Base-by-base conservation (phyloP, 2,113 vertebrate genomes). In the Orthochromis indermauri region DNA sequence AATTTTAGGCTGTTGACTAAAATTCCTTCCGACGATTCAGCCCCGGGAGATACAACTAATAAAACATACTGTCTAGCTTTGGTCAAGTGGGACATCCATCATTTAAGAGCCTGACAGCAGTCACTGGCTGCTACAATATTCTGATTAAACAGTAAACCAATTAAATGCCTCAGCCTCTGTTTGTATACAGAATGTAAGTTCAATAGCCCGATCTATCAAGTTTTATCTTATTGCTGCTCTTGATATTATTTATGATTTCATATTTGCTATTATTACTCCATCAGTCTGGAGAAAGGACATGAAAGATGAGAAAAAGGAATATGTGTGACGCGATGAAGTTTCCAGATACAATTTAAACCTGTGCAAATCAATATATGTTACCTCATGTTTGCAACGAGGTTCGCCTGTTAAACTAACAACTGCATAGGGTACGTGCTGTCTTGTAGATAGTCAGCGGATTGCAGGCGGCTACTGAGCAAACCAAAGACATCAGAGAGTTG, bases 1-100 rank as follows among this genome's bases (percentile, higher is more conserved):
- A 53, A 35, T 90, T 82, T n/a, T 53, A 81, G 84, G 47, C 76
- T 76, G 61, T 31, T 53, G 63, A 87, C 80, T 86, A 80, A 86
- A 88, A 91, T 71, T 81, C 80, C 61, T 54, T 80, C 54, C 21
- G 73, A 92, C 47, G 78, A 73, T 80, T 35, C 71, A 78, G 28
- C 84, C 82, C 19, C 19, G 5, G 80, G 86, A 63, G 84, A 91
- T 55, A 85, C 54, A 82, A 81, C 88, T 89, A 91, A 88, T 91
- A 90, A 89, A 93, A 91, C 68, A 80, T 68, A 26, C 78, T 83
- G 86, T 90, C 86, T 85, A 11, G 79, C 79, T 88, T 68, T 86
- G 90, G 91, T 93, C 90, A 84, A 83, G 83, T 40, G 84, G 79
- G 84, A 86, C 88, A 91, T 93, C 82, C 86, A 88, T 92, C 91